Evolutionary conservation across 92 coral and sea anemone species (phyloP).

Genomic region (Heliopora coerulea): DNA sequence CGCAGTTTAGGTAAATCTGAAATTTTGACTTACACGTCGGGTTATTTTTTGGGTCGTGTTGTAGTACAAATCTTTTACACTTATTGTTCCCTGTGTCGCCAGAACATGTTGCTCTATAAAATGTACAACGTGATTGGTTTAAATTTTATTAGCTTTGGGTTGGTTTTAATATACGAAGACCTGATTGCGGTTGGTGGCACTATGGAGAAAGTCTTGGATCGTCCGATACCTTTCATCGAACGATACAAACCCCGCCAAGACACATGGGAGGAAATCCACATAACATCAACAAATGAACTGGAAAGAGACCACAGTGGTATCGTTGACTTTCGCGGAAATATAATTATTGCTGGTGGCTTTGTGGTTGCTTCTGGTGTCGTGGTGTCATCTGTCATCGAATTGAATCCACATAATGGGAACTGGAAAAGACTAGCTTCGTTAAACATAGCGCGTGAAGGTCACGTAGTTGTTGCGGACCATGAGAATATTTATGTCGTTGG

Average conservation of each 20-base stretch:
- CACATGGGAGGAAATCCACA: constrained; percentile 64
- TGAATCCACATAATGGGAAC: constrained; percentile 34
- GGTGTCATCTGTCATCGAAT: constrained; percentile 57
- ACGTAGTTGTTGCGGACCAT: constrained; percentile 64
- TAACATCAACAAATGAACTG: constrained; percentile 41
- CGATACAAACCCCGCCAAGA: constrained; percentile 63
- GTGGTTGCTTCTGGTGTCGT: constrained; percentile 47
- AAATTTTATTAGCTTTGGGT: constrained; percentile 54
- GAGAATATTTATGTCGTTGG: constrained; percentile 72
- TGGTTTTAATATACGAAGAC: constrained; percentile 44
- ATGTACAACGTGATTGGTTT: constrained; percentile 1
- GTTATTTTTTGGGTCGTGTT: too few species aligned
- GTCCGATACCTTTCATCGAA: constrained; percentile 71
- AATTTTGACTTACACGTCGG: too few species aligned
- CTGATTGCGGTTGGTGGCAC: constrained; percentile 80
- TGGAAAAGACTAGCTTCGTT: constrained; percentile 46
- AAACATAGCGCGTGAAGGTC: constrained; percentile 69
- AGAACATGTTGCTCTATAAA: too few species aligned
- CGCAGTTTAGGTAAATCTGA: too few species aligned
- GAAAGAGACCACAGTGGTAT: constrained; percentile 74
- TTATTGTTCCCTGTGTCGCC: too few species aligned
- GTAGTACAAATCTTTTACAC: too few species aligned
- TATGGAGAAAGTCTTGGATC: constrained; percentile 63
- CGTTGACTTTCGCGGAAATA: constrained; percentile 50
- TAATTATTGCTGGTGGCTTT: constrained; percentile 63